phyloP scores from a whole-genome alignment of 2,888 invertebrate species.

The Calameuta pallipes region DNA sequence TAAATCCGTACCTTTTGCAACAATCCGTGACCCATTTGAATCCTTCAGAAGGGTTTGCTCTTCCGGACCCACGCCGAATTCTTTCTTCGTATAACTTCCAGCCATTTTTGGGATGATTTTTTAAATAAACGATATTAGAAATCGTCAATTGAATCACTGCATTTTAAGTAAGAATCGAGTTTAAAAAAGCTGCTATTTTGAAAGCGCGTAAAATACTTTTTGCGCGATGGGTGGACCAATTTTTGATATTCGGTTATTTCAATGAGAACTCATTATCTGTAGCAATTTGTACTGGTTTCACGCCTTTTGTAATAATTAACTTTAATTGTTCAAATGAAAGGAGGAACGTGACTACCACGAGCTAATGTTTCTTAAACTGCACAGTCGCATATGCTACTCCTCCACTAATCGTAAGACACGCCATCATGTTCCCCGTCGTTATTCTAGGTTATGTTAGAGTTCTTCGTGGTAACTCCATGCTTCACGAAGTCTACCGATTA shows the following conservation, averaged over 20 bases:
- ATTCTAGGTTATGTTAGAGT: constrained; percentile 16
- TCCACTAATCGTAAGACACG: not conserved
- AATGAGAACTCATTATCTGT: not conserved
- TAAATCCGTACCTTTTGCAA: constrained; percentile 48
- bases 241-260: not conserved
- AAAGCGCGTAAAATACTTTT: not conserved
- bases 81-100: constrained; percentile 62
- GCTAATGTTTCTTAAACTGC: not conserved
- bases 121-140: not conserved
- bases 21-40: constrained; percentile 53
- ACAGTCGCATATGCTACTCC: not conserved
- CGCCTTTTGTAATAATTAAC: not conserved
- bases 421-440: not conserved
- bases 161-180: not conserved
- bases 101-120: constrained; percentile 49
- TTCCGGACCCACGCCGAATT: constrained; percentile 58
- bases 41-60: constrained; percentile 61
- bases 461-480: constrained; percentile 26
- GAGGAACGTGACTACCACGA: not conserved
- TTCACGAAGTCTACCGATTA: constrained; percentile 1
- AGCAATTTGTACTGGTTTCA: not conserved
- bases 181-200: not conserved
- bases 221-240: not conserved
- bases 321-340: not conserved
- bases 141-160: not conserved